A percentile compares a stretch with the other conserved stretches of the same genome.
Evolutionary conservation across 2,797 vertebrate species (phyloP).

Genomic region (Psittacula echo): DNA sequence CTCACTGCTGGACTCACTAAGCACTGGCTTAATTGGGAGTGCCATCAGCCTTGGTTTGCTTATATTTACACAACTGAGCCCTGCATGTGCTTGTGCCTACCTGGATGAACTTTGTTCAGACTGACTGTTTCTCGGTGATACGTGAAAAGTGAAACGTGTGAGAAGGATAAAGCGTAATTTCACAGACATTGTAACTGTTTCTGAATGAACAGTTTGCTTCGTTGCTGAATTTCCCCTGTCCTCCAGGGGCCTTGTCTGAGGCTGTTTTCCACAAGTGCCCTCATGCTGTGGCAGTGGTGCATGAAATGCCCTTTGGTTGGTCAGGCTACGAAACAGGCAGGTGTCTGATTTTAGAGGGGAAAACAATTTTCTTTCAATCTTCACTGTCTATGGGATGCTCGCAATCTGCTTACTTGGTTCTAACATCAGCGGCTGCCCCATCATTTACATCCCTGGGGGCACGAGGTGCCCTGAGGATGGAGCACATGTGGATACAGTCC

Average conservation of each 20-base stretch:
- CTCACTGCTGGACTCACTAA: fast-evolving
- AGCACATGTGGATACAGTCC: fast-evolving
- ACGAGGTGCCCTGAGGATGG: neutral
- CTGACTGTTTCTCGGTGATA: neutral
- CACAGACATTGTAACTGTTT: neutral
- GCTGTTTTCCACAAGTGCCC: neutral
- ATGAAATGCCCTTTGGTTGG: neutral
- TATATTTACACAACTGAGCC: neutral
- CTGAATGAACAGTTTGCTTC: neutral
- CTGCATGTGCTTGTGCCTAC: neutral
- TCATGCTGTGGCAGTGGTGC: neutral
- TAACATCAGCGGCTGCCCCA: fast-evolving
- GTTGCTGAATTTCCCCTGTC: neutral
- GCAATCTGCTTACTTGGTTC: fast-evolving
- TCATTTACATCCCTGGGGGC: neutral
- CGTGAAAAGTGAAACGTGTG: neutral
- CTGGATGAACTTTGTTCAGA: neutral
- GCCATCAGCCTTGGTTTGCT: neutral
- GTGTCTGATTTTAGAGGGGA: neutral
- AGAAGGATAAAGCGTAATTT: neutral
- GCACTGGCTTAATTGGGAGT: neutral
- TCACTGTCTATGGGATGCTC: neutral
- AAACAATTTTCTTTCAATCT: neutral
- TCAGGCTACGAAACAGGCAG: neutral
- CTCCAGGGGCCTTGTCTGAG: neutral